Conservation (phyloP, 2,888 invertebrate species). For the Autographa pulchrina region DNA sequence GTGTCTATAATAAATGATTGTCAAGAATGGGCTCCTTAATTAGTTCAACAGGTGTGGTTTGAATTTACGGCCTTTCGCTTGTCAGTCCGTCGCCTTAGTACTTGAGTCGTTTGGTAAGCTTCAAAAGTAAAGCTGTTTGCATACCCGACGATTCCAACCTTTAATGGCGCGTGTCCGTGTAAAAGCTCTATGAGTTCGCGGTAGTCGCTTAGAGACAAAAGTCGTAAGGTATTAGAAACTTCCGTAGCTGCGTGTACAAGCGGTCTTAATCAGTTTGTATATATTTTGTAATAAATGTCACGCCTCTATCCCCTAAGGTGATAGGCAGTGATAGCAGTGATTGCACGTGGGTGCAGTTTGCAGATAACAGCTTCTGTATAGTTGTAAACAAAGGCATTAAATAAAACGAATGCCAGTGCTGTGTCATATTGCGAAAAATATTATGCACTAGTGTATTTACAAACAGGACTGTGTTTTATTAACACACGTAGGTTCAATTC, state of each 20-base stretch:
- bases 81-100: neutral
- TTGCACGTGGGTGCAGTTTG: conserved; percentile 2
- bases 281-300: neutral
- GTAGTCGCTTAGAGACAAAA: no score
- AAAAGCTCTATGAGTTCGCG: no score
- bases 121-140: neutral
- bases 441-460: no score
- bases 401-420: neutral
- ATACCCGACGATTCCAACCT: no score
- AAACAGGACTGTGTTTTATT: no score
- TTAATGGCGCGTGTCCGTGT: no score
- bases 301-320: neutral
- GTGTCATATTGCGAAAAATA: neutral
- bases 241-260: no score
- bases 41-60: conserved; percentile 4
- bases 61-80: conserved; percentile 1
- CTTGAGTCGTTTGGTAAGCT: neutral
- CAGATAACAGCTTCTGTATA: neutral
- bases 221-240: no score
- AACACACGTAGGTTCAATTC: no score
- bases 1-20: neutral
- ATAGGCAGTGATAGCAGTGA: neutral
- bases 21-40: conserved; percentile 3
- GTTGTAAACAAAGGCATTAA: neutral
- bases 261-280: neutral